These are phyloP conservation scores for Sporophila hypoxantha DNA, from an alignment of 2,113 vertebrate genomes.

Conservation along the genomic window DNA sequence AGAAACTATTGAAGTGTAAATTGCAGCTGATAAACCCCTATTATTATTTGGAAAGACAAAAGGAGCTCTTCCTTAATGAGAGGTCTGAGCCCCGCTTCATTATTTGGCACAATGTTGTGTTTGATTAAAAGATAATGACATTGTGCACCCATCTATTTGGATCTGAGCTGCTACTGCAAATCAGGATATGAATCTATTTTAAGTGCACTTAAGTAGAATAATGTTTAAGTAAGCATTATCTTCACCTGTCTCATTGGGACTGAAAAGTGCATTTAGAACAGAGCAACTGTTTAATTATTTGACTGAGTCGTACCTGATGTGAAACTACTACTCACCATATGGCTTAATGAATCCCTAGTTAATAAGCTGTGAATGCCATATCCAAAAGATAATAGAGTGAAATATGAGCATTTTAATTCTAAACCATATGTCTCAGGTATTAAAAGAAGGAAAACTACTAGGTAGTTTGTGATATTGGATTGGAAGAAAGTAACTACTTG, in stretches of 20 bases:
- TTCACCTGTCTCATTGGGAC: neutral
- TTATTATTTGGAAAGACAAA: neutral
- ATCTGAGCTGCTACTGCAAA: neutral
- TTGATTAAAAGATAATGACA: neutral
- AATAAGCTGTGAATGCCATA: neutral
- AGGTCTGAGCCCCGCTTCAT: neutral
- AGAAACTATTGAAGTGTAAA: neutral
- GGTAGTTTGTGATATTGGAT: neutral
- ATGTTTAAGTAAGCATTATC: neutral
- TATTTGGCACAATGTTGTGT: neutral
- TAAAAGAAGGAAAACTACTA: neutral
- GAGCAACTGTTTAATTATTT: neutral
- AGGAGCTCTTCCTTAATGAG: neutral
- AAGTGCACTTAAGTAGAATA: neutral
- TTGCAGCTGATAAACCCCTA: neutral
- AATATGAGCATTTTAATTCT: neutral
- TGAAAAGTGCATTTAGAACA: neutral
- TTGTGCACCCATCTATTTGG: neutral
- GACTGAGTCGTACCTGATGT: neutral
- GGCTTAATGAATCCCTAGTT: neutral
- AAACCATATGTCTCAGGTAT: neutral
- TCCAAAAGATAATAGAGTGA: neutral
- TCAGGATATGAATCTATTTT: neutral
- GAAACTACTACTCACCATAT: neutral
- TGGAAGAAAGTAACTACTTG: neutral